Percentiles rank a stretch among this genome's conserved stretches.
Evolutionary conservation across 1,140 invertebrate genomes (phyloP).

Genomic region (Achroia grisella): DNA sequence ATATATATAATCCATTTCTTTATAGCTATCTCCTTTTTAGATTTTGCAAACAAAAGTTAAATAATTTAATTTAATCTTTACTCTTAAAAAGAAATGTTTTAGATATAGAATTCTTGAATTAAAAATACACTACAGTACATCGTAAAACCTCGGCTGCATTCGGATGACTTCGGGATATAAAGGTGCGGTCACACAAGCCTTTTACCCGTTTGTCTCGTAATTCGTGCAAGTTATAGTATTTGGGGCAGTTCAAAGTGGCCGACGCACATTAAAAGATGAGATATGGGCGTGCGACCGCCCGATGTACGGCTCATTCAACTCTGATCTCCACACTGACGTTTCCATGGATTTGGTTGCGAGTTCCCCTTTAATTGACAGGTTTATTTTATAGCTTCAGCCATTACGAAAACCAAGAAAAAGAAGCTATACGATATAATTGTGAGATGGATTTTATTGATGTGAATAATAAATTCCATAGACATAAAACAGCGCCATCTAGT

Average conservation of each 20-base stretch:
- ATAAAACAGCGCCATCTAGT: too few species aligned
- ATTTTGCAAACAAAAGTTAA: too few species aligned
- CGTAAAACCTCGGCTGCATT: slow-evolving; percentile 28
- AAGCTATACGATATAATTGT: neutral
- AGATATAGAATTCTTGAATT: too few species aligned
- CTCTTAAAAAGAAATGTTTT: too few species aligned
- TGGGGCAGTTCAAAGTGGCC: slow-evolving; percentile 63
- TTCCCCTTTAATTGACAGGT: slow-evolving; percentile 6
- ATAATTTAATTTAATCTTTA: too few species aligned
- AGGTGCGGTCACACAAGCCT: slow-evolving; percentile 35
- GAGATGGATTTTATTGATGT: neutral
- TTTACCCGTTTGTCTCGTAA: slow-evolving; percentile 47
- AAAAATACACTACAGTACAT: slow-evolving; percentile 33
- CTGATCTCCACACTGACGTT: slow-evolving; percentile 33
- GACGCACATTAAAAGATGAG: slow-evolving; percentile 62
- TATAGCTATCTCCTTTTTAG: too few species aligned
- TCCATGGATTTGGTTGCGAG: slow-evolving; percentile 20
- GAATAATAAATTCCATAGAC: too few species aligned
- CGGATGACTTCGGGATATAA: slow-evolving; percentile 22
- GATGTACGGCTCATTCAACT: slow-evolving; percentile 52
- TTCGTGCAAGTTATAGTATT: slow-evolving; percentile 65
- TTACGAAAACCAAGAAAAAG: neutral
- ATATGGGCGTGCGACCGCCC: slow-evolving; percentile 49
- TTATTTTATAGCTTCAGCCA: slow-evolving; percentile 1
- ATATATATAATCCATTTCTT: too few species aligned